Evolutionary conservation across 2,888 invertebrate species (phyloP).

Genomic region (Eulithis testata): DNA sequence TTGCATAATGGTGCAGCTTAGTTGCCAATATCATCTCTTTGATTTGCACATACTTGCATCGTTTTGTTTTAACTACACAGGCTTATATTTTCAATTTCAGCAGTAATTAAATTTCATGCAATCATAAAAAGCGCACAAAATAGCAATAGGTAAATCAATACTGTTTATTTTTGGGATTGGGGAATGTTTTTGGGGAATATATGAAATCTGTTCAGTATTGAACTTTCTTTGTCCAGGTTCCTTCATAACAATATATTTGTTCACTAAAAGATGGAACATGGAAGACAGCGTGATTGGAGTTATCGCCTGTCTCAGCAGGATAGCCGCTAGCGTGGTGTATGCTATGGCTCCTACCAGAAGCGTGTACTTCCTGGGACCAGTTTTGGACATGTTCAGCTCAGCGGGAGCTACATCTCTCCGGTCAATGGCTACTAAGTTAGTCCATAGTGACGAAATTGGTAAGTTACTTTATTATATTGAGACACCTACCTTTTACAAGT

Average conservation of each 20-base stretch:
- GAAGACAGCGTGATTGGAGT: constrained; percentile 80
- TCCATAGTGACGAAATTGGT: constrained; percentile 84
- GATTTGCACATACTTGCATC: too few species aligned
- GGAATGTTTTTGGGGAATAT: constrained; percentile 3
- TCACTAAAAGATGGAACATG: constrained; percentile 79
- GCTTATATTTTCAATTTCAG: constrained; percentile 1
- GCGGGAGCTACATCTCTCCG: constrained; percentile 84
- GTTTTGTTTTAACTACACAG: neutral
- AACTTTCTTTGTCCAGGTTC: constrained; percentile 67
- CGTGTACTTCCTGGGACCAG: constrained; percentile 81
- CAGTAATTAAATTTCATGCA: neutral
- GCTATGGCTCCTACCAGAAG: constrained; percentile 75
- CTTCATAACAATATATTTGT: constrained; percentile 80
- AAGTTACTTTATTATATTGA: constrained; percentile 44
- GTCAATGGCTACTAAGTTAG: constrained; percentile 84
- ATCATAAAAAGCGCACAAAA: neutral
- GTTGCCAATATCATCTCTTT: too few species aligned
- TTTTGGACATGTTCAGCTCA: constrained; percentile 83
- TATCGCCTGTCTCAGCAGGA: constrained; percentile 80
- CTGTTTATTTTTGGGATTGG: neutral
- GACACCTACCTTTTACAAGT: too few species aligned
- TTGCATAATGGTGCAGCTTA: too few species aligned
- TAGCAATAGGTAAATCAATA: neutral
- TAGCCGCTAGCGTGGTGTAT: constrained; percentile 79
- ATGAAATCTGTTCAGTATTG: constrained; percentile 27